phyloP scores from a whole-genome alignment of 2,888 invertebrate species.

The Lithophane ornitopus region DNA sequence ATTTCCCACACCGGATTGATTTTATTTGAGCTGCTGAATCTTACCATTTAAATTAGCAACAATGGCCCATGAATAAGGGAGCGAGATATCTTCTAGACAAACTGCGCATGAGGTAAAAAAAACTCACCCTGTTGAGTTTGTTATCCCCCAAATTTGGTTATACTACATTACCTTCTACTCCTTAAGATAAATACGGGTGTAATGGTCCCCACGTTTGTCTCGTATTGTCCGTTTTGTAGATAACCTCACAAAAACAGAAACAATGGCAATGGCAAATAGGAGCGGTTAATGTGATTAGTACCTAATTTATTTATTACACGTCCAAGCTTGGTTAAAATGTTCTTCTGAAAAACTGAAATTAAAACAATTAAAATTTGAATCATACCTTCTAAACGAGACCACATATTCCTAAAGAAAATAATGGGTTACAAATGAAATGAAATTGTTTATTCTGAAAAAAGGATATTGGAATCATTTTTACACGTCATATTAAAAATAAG shows the following conservation, averaged over 20 bases:
- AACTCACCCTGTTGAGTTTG: neutral
- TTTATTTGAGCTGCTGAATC: neutral
- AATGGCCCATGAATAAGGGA: slow-evolving; percentile 4
- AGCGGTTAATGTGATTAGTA: slow-evolving; percentile 32
- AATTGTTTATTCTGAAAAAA: too few relatives aligned
- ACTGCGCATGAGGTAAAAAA: slow-evolving; percentile 1
- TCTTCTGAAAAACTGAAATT: neutral
- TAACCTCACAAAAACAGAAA: slow-evolving; percentile 18
- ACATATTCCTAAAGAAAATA: neutral
- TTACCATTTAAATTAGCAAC: neutral
- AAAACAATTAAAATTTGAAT: neutral
- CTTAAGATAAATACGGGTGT: slow-evolving; percentile 9
- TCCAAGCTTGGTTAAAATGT: neutral
- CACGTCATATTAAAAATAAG: too few relatives aligned
- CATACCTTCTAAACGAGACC: neutral
- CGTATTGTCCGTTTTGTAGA: slow-evolving; percentile 32
- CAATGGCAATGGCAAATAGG: slow-evolving; percentile 33
- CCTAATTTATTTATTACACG: slow-evolving; percentile 30
- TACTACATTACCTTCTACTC: slow-evolving; percentile 19
- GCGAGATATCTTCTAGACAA: slow-evolving; percentile 8
- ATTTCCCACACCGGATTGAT: neutral
- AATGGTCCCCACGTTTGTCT: slow-evolving; percentile 26
- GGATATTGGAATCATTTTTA: too few relatives aligned
- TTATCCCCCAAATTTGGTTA: slow-evolving; percentile 22
- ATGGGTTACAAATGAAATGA: neutral